Evolutionary conservation across 2,113 vertebrate species (phyloP).

Genomic region (Uropsilus gracilis): DNA sequence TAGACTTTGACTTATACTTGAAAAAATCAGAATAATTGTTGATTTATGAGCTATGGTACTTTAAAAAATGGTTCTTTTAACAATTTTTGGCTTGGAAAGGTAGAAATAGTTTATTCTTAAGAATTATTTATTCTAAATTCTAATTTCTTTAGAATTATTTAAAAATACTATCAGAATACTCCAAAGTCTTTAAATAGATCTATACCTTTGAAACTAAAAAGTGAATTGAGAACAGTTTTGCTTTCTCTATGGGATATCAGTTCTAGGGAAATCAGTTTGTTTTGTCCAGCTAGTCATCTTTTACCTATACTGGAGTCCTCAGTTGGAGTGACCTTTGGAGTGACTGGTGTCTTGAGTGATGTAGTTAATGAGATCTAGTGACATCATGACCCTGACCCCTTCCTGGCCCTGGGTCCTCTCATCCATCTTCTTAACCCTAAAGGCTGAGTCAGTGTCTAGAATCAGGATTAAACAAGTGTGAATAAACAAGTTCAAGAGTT

Average conservation of each 20-base stretch:
- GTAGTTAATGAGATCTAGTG: slow-evolving; percentile 89
- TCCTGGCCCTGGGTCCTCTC: slow-evolving; percentile 83
- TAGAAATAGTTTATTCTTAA: background rate
- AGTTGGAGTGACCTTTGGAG: slow-evolving; percentile 84
- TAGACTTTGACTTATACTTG: background rate
- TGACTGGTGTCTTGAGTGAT: slow-evolving; percentile 85
- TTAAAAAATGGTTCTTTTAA: background rate
- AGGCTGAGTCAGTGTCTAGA: slow-evolving; percentile 82
- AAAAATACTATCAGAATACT: background rate
- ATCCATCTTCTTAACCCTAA: slow-evolving; percentile 88
- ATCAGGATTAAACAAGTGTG: slow-evolving; percentile 90
- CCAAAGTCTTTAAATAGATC: background rate
- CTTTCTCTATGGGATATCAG: background rate
- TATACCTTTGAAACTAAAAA: background rate
- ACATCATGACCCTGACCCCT: slow-evolving; percentile 87
- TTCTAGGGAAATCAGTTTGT: slow-evolving; percentile 24
- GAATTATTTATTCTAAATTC: too few relatives aligned
- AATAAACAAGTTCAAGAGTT: slow-evolving; percentile 89
- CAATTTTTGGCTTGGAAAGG: background rate
- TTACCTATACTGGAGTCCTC: slow-evolving; percentile 55
- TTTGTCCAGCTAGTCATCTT: slow-evolving; percentile 69
- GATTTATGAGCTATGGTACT: background rate
- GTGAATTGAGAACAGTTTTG: background rate
- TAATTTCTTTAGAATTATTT: background rate
- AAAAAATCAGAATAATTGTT: background rate